Conservation (phyloP, 2,797 vertebrate species). For the Heterohyrax brucei region DNA sequence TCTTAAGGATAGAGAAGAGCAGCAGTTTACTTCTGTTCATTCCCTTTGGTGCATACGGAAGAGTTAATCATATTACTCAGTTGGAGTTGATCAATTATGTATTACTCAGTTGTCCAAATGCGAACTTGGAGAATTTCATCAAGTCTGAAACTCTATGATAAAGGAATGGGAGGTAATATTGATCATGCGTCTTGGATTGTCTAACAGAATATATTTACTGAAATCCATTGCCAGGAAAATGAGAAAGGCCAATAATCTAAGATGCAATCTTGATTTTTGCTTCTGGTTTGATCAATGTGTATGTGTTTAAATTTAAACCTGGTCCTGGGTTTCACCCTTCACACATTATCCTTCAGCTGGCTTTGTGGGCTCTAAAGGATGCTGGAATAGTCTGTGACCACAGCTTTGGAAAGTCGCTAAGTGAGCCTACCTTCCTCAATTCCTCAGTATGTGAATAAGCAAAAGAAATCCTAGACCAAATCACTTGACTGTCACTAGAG, state of each 20-base stretch:
- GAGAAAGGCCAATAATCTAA: neutral
- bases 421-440: neutral
- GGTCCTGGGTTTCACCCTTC: neutral
- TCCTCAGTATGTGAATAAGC: neutral
- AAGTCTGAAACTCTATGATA: neutral
- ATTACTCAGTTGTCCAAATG: neutral
- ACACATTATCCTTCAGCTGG: neutral
- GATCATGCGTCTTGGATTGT: neutral
- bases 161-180: neutral
- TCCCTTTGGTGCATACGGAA: neutral
- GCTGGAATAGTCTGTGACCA: neutral
- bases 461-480: neutral
- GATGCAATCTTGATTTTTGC: neutral
- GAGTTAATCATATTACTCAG: neutral
- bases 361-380: neutral
- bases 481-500: neutral
- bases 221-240: neutral
- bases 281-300: neutral
- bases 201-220: neutral
- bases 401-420: neutral
- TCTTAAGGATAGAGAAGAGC: neutral
- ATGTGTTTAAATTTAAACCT: conserved; percentile 35
- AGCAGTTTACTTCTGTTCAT: neutral
- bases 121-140: neutral
- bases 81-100: neutral